Conservation (phyloP, 2,797 vertebrate species). For the Acestrorhynchus altus region DNA sequence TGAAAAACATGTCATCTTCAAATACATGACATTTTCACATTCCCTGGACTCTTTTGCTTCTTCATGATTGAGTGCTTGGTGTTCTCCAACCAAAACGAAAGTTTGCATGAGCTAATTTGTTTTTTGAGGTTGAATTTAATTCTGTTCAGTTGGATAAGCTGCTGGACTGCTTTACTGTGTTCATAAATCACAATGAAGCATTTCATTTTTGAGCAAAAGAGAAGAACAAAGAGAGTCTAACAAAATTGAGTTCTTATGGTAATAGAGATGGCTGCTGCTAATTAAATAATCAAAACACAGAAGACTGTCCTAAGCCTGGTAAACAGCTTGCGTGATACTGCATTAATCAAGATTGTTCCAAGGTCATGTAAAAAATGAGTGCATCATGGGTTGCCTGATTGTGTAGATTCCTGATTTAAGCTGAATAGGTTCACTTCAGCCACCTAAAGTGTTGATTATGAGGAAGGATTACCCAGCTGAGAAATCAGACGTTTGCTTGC, state of each 20-base stretch:
- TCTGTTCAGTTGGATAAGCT: not conserved
- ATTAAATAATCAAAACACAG: constrained; percentile 11
- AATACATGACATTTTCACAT: no score
- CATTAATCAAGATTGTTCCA: constrained; percentile 2
- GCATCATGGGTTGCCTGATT: constrained; percentile 13
- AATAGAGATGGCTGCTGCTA: not conserved
- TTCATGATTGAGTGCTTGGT: no score
- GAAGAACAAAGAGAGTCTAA: not conserved
- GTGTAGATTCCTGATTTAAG: constrained; percentile 1
- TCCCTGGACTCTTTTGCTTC: no score
- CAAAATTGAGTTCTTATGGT: not conserved
- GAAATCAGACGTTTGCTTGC: not conserved
- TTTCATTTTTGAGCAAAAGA: not conserved
- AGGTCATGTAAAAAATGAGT: not conserved
- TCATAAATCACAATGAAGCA: not conserved
- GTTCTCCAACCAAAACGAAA: no score
- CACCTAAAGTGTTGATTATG: not conserved
- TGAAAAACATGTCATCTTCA: no score
- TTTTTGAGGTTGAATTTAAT: not conserved
- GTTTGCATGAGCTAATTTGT: no score
- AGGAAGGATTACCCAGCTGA: constrained; percentile 4
- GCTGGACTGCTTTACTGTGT: not conserved
- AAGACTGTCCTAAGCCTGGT: not conserved
- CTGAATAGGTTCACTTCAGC: not conserved
- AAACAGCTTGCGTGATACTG: not conserved